These are phyloP conservation scores for Rhogogaster chlorosoma DNA, from an alignment of 2,888 invertebrate genomes.

Conservation along the genomic window DNA sequence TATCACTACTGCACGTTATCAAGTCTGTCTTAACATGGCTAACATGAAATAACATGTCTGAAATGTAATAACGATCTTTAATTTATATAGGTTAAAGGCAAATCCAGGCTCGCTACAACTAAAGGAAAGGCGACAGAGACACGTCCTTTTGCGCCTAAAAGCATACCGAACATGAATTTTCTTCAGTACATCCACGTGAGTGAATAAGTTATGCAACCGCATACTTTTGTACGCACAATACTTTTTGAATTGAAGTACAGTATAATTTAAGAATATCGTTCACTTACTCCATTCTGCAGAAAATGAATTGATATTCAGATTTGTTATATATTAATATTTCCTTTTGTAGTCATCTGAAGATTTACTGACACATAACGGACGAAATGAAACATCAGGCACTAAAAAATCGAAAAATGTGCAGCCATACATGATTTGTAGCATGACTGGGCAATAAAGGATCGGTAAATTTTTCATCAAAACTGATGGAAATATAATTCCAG, in stretches of 20 bases:
- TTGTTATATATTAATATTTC: neutral
- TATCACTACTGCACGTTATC: too few relatives aligned
- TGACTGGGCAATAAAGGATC: conserved; percentile 37
- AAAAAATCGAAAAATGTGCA: neutral
- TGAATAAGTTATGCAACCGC: neutral
- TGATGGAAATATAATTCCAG: conserved; percentile 53
- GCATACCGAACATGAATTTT: conserved; percentile 54
- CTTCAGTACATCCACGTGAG: conserved; percentile 56
- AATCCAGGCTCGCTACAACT: neutral
- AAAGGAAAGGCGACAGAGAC: neutral
- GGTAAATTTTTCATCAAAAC: conserved; percentile 53
- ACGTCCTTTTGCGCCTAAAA: conserved; percentile 17
- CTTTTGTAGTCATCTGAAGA: neutral
- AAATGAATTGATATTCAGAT: too few relatives aligned
- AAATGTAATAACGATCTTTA: too few relatives aligned
- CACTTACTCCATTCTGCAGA: too few relatives aligned
- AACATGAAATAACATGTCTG: too few relatives aligned
- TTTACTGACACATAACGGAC: neutral
- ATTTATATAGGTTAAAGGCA: neutral
- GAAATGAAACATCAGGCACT: neutral
- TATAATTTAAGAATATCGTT: too few relatives aligned
- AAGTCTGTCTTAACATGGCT: too few relatives aligned
- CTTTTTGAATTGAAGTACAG: too few relatives aligned
- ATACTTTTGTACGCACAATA: neutral
- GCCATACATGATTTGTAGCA: conserved; percentile 53